A percentile compares a stretch with the other conserved stretches of the same genome.
phyloP scores from a whole-genome alignment of 2,888 invertebrate genomes.

The Clivina fossor region DNA sequence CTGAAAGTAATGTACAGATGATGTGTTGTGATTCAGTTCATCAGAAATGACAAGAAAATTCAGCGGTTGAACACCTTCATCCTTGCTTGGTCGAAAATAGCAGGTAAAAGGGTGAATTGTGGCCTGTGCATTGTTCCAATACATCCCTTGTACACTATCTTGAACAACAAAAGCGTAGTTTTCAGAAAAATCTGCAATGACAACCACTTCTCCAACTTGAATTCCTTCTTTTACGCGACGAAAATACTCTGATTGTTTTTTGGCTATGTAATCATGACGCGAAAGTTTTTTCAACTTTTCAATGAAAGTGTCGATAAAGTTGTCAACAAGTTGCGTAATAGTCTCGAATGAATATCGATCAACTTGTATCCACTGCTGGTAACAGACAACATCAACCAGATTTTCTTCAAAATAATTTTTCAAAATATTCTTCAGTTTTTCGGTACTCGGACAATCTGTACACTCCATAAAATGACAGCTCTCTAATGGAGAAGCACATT shows the following conservation, averaged over 20 bases:
- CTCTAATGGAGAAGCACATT: constrained; percentile 24
- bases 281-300: background rate
- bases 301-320: background rate
- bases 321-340: background rate
- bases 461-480: constrained; percentile 22
- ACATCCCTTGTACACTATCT: constrained; percentile 36
- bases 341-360: background rate
- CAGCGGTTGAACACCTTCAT: constrained; percentile 24
- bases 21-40: constrained; percentile 37
- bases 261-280: constrained; percentile 33
- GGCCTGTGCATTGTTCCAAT: constrained; percentile 39
- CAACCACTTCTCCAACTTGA: constrained; percentile 29
- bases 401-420: background rate
- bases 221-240: constrained; percentile 35
- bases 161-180: constrained; percentile 41
- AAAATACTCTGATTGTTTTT: constrained; percentile 36
- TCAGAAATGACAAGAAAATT: constrained; percentile 40
- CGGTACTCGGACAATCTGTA: background rate
- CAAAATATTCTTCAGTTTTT: background rate
- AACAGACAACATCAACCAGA: background rate
- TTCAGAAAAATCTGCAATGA: constrained; percentile 40
- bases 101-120: constrained; percentile 38
- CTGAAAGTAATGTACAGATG: constrained; percentile 29
- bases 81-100: constrained; percentile 34
- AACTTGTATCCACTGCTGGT: background rate